Base-by-base conservation (phyloP, 2,888 invertebrate species). In the Apocheima hispidaria region DNA sequence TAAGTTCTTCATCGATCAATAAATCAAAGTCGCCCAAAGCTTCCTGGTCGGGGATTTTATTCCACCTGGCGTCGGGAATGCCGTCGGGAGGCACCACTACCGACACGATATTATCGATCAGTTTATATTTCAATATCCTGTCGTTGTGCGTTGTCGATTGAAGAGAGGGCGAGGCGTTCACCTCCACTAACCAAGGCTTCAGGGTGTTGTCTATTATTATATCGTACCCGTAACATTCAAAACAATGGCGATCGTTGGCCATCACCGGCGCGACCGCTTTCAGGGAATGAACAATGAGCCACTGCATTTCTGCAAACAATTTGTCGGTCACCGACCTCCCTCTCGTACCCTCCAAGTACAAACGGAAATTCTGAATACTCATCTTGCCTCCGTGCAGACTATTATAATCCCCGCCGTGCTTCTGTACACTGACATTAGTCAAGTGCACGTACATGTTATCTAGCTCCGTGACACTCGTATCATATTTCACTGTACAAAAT, bases 341-440 rank as follows among this genome's bases (percentile, higher is more conserved):
- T 53, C 97, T 94, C 0, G 98, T 98, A 59, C 98, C 98, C 84
- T 99, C 98, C 75, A 99, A 90, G 83, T 98, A 98, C 6, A 99
- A 90, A 41, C 97, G 94, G 54, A 99, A 93, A 93, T 99, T 99
- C 83, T 98, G 97, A 20, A 98, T 96, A 67, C 97, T 98, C 94
- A 98, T 95, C 93, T 99, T 99, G 1, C 99, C 99, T 14, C 99
- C 99, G 78, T 99, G 99, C 57, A 98, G 93, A 71, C 96, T 96
- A 86, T 99, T 99, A 84, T 99, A 99, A 84, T 98, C 99, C 50
- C 97, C 97, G 70, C 99, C 99, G 80, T 98, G 98, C 84, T 98
- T 99, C 87, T 99, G 99, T 14, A 99, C 98, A 60, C 99, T 98
- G 1, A 99, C 99, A 87, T 99, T 99, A 14, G 99, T 99, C 67